These are phyloP conservation scores for Epirrita christyi DNA, from an alignment of 2,888 invertebrate genomes.

Conservation along the genomic window DNA sequence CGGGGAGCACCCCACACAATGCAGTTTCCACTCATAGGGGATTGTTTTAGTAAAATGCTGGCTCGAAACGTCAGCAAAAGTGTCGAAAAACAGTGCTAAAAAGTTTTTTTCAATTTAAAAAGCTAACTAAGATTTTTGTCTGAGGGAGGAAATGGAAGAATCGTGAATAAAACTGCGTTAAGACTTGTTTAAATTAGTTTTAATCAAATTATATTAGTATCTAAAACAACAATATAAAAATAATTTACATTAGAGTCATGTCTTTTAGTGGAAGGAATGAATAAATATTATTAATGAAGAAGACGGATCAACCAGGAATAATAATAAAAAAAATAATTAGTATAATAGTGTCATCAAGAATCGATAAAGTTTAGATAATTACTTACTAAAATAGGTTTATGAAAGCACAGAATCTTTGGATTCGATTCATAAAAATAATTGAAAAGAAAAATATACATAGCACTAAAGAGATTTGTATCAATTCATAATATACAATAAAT, in stretches of 20 bases:
- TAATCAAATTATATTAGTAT: slow-evolving; percentile 6
- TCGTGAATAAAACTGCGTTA: neutral
- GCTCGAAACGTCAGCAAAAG: too few species aligned
- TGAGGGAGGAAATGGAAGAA: too few species aligned
- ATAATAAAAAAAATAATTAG: slow-evolving; percentile 5
- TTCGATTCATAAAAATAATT: too few species aligned
- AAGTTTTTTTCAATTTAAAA: too few species aligned
- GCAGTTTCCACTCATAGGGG: too few species aligned
- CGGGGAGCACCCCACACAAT: too few species aligned
- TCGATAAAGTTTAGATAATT: too few species aligned
- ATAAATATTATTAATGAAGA: slow-evolving; percentile 50
- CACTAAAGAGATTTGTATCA: slow-evolving; percentile 14
- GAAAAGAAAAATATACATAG: slow-evolving; percentile 1
- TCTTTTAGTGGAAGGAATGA: slow-evolving; percentile 78
- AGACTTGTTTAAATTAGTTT: slow-evolving; percentile 1
- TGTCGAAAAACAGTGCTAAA: too few species aligned
- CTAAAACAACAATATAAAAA: slow-evolving; percentile 49
- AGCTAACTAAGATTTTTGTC: too few species aligned
- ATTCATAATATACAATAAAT: neutral
- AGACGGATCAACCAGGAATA: slow-evolving; percentile 27
- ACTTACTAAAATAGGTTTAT: too few species aligned
- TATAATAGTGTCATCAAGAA: slow-evolving; percentile 20
- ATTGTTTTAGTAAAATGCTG: too few species aligned
- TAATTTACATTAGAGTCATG: slow-evolving; percentile 56
- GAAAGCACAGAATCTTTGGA: too few species aligned